Conservation (phyloP, 2,888 invertebrate species). For the Oligia strigilis region DNA sequence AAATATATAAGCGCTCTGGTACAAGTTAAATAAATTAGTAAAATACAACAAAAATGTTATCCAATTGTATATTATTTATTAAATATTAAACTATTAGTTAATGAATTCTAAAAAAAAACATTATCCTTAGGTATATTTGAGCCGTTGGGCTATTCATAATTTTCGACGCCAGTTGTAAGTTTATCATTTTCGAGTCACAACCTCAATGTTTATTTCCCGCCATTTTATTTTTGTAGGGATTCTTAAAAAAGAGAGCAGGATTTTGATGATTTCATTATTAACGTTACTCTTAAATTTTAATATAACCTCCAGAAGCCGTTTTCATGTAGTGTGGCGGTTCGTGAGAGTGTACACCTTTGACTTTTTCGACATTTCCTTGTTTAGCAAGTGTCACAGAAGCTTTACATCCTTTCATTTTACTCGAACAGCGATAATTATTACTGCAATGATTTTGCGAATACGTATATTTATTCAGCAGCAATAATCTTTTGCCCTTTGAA, state of each 20-base stretch:
- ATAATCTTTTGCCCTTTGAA: neutral
- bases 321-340: slow-evolving; percentile 15
- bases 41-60: neutral
- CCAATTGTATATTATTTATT: neutral
- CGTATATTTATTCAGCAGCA: slow-evolving; percentile 6
- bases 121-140: neutral
- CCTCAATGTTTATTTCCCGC: neutral
- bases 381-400: slow-evolving; percentile 15
- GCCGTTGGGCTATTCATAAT: neutral
- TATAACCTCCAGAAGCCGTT: neutral
- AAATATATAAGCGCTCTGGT: too few relatives aligned
- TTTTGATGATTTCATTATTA: neutral
- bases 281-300: slow-evolving; percentile 4
- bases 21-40: neutral
- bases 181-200: neutral
- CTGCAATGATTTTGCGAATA: slow-evolving; percentile 16
- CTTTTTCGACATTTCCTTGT: neutral
- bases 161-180: neutral
- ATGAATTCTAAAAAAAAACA: neutral
- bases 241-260: neutral
- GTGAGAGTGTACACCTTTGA: slow-evolving; percentile 14
- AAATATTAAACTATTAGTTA: neutral
- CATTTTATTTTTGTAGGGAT: neutral
- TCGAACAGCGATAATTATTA: slow-evolving; percentile 11
- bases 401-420: slow-evolving; percentile 12